Conservation (phyloP, 30 jellyfish, hydroid and myxozoan genomes). For the Clytia hemisphaerica region DNA sequence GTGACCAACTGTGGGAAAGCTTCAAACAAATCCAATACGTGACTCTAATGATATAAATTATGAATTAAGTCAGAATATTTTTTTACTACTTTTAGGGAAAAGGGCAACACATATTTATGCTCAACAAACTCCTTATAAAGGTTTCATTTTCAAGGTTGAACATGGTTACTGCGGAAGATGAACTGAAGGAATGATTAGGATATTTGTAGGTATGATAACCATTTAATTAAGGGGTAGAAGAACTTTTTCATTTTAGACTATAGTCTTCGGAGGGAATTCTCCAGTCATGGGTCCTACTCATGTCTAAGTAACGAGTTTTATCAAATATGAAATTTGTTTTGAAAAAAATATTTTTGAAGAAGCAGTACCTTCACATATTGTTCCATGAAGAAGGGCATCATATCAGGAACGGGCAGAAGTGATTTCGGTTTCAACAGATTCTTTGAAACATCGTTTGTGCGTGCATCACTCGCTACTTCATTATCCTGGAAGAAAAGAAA, state of each 20-base stretch:
- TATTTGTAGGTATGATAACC: no score
- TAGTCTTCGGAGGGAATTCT: no score
- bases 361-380: slow-evolving; percentile 83
- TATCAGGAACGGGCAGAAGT: slow-evolving; percentile 58
- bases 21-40: slow-evolving; percentile 87
- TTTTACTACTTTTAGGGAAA: no score
- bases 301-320: no score
- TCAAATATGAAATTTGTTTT: no score
- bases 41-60: slow-evolving; percentile 55
- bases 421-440: slow-evolving; percentile 52
- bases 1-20: slow-evolving; percentile 92
- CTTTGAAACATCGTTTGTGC: slow-evolving; percentile 32
- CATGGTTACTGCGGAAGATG: no score
- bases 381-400: slow-evolving; percentile 94
- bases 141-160: background rate
- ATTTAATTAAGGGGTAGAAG: no score
- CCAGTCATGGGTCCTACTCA: no score
- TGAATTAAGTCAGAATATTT: background rate
- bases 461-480: slow-evolving; percentile 18
- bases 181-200: no score
- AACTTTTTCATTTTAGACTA: no score
- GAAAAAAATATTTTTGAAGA: no score
- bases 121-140: background rate
- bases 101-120: background rate
- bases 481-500: background rate